A percentile compares a stretch with the other conserved stretches of the same genome.
These are phyloP conservation scores for Danio jaintianensis DNA, from an alignment of 2,797 vertebrate genomes.

Conservation along the genomic window DNA sequence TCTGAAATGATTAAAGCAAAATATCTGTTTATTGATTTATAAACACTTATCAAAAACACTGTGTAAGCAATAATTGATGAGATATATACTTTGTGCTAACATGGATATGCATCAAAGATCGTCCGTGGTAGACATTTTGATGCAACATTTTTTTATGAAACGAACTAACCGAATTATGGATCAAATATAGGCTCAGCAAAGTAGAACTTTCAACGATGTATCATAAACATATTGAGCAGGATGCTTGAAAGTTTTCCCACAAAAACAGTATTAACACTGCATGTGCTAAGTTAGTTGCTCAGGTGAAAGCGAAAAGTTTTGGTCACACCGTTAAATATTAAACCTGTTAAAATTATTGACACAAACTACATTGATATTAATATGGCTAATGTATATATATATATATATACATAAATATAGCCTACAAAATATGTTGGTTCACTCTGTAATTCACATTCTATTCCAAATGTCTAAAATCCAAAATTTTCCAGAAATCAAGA, in stretches of 20 bases:
- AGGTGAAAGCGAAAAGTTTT: background rate
- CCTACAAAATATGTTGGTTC: background rate
- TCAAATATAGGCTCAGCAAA: background rate
- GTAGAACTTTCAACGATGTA: background rate
- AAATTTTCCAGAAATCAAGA: background rate
- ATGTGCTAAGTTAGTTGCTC: slow-evolving; percentile 3
- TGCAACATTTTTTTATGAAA: slow-evolving; percentile 28
- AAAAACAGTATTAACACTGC: background rate
- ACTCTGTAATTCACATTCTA: background rate
- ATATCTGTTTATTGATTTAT: slow-evolving; percentile 76
- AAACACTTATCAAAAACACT: slow-evolving; percentile 80
- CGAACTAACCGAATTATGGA: slow-evolving; percentile 5
- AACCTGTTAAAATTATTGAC: background rate
- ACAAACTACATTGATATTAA: background rate
- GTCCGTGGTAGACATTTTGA: slow-evolving; percentile 17
- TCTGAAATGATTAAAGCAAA: slow-evolving; percentile 77
- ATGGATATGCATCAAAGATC: slow-evolving; percentile 76
- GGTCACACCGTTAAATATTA: background rate
- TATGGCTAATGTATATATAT: background rate
- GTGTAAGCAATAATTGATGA: slow-evolving; percentile 77
- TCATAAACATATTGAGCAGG: background rate
- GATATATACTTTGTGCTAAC: slow-evolving; percentile 68
- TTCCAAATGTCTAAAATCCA: background rate
- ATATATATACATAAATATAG: background rate
- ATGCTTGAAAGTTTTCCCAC: background rate